phyloP scores from a whole-genome alignment of 2,113 vertebrate genomes.

The Takifugu bimaculatus region DNA sequence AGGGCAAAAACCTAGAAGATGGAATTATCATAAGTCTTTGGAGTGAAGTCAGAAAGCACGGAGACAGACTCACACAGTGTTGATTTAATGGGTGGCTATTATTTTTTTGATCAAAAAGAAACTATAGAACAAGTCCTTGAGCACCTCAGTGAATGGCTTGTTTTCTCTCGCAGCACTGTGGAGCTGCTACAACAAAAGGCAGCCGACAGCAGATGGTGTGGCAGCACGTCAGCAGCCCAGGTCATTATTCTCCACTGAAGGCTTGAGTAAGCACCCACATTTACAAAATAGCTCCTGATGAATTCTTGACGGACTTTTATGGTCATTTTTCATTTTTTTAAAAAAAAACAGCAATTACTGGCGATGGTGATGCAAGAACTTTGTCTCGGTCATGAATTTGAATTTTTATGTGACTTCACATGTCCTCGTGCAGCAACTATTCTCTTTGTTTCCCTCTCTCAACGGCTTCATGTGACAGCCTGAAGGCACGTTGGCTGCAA shows the following conservation, averaged over 20 bases:
- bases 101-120: background rate
- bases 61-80: too few relatives aligned
- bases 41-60: too few relatives aligned
- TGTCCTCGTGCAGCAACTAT: too few relatives aligned
- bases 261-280: constrained; percentile 5
- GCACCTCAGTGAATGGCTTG: background rate
- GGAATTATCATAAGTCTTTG: too few relatives aligned
- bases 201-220: constrained; percentile 3
- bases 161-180: constrained; percentile 5
- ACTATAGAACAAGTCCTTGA: background rate
- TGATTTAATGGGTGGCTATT: too few relatives aligned
- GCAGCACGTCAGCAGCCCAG: constrained; percentile 7
- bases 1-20: too few relatives aligned
- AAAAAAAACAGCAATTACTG: background rate
- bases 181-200: constrained; percentile 11
- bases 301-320: constrained; percentile 8
- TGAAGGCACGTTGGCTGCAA: constrained; percentile 8
- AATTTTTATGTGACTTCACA: background rate
- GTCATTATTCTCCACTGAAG: constrained; percentile 6
- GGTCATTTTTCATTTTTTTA: background rate
- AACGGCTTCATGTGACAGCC: background rate
- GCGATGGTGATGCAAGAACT: background rate
- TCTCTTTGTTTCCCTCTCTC: too few relatives aligned
- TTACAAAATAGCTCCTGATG: constrained; percentile 1
- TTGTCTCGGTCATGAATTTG: background rate